Conservation (phyloP, 2,113 vertebrate genomes). For the Engystomops pustulosus region DNA sequence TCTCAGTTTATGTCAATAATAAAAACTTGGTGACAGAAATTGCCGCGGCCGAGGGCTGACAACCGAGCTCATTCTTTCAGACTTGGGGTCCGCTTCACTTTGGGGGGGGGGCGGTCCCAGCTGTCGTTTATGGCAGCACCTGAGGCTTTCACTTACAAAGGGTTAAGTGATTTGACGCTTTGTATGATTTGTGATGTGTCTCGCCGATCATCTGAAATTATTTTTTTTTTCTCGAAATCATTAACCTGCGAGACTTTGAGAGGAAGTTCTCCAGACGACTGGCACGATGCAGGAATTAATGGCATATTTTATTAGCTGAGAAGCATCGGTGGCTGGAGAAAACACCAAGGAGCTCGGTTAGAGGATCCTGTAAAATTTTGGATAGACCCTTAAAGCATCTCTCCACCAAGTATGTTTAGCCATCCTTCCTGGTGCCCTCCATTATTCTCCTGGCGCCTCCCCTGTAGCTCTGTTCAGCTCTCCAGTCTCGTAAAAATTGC, state of each 20-base stretch:
- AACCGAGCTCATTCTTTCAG: background rate
- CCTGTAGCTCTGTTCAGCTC: too few species aligned
- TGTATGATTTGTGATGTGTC: slow-evolving; percentile 41
- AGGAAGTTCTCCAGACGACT: slow-evolving; percentile 52
- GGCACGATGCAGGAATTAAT: slow-evolving; percentile 37
- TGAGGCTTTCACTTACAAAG: background rate
- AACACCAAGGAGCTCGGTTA: slow-evolving; percentile 14
- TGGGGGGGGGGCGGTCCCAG: too few species aligned
- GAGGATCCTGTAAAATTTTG: background rate
- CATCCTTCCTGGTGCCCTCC: too few species aligned
- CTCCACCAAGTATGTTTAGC: too few species aligned
- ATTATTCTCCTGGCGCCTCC: too few species aligned
- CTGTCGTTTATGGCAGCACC: background rate
- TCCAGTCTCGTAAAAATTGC: too few species aligned
- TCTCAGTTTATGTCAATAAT: slow-evolving; percentile 33
- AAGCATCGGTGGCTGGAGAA: slow-evolving; percentile 26
- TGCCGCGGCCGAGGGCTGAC: background rate
- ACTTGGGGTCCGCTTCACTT: background rate
- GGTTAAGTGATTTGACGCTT: slow-evolving; percentile 29
- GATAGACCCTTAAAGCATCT: too few species aligned
- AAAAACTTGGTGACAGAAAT: slow-evolving; percentile 26
- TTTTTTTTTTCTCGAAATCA: slow-evolving; percentile 52
- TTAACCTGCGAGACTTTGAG: slow-evolving; percentile 32
- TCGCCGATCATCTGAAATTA: slow-evolving; percentile 47
- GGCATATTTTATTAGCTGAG: slow-evolving; percentile 55